Evolutionary conservation across 2,113 vertebrate genomes (phyloP), one percentile per base, ranked within the genome.

Genomic region (Copsychus sechellarum): DNA sequence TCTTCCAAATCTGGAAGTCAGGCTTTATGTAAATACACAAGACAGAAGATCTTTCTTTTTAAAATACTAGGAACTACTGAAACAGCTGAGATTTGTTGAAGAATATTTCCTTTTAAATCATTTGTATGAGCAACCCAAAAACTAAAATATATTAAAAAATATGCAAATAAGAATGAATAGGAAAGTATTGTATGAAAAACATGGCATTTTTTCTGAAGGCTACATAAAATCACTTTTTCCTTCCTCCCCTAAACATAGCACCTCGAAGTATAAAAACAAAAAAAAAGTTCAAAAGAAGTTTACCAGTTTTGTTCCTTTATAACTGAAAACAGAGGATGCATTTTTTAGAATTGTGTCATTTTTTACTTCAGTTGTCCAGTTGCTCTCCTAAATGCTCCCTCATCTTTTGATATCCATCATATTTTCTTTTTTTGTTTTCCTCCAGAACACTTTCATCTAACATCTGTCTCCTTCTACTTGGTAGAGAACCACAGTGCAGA

Each of bases 1-100:
- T 94, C 58, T 96, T 81, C 88, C 86, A 95, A 95, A 83, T 84
- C 72, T 84, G 88, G 83, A 89, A 86, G 69, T 92, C 53, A 77
- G 80, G 23, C 36, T 88, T 71, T 71, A 66, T 88, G 72, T 76
- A 95, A 96, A 92, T 88, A 90, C 4, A 47, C 48, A 86, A 78
- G 76, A 94, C 84, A 94, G 78, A 81, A 34, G 64, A 57, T 6
- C 25, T 90, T 96, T 95, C 45, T 92, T 90, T 83, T 82, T 40
- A 81, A 92, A 95, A 88, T 72, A 21, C 42, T 83, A 66, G n/a
- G 38, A 91, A 81, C 45, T 69, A 56, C 60, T 86, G 57, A 51
- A 73, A 90, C 57, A 95, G 77, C 54, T 96, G 92, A 93, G 57
- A 81, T 95, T 76, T 85, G 69, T 56, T 89, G 80, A 40, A 71